These are phyloP conservation scores for Pyrgus malvae DNA, from an alignment of 2,888 invertebrate species.

Conservation along the genomic window DNA sequence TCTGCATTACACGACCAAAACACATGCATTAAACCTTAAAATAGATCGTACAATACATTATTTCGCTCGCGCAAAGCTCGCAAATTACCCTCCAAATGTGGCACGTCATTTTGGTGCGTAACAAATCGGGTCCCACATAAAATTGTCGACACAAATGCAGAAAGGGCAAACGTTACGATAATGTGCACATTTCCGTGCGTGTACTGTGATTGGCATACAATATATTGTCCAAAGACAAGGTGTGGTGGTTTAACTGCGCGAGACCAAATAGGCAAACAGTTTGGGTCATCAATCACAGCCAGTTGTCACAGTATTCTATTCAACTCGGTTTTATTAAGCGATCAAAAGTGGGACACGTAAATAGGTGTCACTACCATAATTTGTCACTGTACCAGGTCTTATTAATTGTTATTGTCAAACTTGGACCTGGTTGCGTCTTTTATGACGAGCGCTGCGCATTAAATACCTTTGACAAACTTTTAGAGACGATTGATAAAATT, in stretches of 20 bases:
- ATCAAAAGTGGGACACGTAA: slow-evolving; percentile 59
- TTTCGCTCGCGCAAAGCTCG: not conserved
- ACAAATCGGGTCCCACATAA: slow-evolving; percentile 20
- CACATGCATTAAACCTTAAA: not conserved
- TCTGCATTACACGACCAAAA: not conserved
- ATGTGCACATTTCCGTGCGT: slow-evolving; percentile 58
- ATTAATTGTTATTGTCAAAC: slow-evolving; percentile 11
- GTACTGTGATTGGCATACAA: slow-evolving; percentile 69
- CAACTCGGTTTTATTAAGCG: slow-evolving; percentile 56
- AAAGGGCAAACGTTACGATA: slow-evolving; percentile 42
- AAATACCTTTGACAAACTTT: not conserved
- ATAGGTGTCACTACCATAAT: slow-evolving; percentile 47
- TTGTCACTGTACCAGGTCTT: slow-evolving; percentile 44
- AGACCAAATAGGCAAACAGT: slow-evolving; percentile 57
- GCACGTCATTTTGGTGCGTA: slow-evolving; percentile 5
- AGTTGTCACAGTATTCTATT: slow-evolving; percentile 54
- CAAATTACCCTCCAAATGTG: not conserved
- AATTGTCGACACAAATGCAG: slow-evolving; percentile 19
- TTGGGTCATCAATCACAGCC: slow-evolving; percentile 64
- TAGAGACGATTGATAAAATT: too few relatives aligned
- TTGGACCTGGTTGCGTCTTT: slow-evolving; percentile 4
- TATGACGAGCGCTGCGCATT: not conserved
- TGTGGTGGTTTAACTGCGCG: slow-evolving; percentile 67
- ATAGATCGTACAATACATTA: not conserved
- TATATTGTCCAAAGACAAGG: slow-evolving; percentile 68